Evolutionary conservation across 2,797 vertebrate species (phyloP), one percentile per base, ranked within the genome.

Genomic region (Peromyscus aztecus): DNA sequence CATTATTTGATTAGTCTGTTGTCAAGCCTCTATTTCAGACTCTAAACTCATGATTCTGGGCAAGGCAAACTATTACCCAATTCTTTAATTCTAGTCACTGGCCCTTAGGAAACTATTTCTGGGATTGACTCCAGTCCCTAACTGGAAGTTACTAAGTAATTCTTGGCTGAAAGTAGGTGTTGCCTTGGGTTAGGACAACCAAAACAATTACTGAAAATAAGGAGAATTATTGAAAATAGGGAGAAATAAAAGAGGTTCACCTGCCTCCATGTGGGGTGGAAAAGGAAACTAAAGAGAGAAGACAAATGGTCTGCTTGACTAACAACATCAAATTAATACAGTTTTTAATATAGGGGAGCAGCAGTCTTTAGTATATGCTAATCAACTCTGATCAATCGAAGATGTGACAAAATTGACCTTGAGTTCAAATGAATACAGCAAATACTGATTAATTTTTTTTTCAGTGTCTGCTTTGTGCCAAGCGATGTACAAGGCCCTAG

Each of bases 401-500:
- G 77, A 78, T 2, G 17, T 90, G 57, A 89, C 71, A 67, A 75
- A 96, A 92, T 75, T 19, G 94, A 24, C 59, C 59, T 89, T 77
- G 49, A 84, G 76, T 80, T 96, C 89, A 93, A 59, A 0, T 84
- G n/a, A 84, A 24, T 34, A 77, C 57, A 29, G 65, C 55, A 71
- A 96, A 75, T 31, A 95, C 75, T 59, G 76, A 83, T 24, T 80
- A 89, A 91, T 1, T 27, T 86, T 67, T n/a, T 78, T 93, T 71
- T 81, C 52, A 85, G 40, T 37, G 89, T 31, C 59, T 73, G 34
- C 16, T 91, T 61, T 73, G 40, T 78, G 27, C 23, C 75, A 84
- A n/a, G 49, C 23, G 43, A 27, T 91, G 11, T 46, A 37, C 37
- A 21, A 75, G 19, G 7, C 21, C 59, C 69, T 83, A 5, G 10